A percentile compares a stretch with the other conserved stretches of the same genome.
Conservation (phyloP, 2,797 vertebrate species). For the Mormyrops attenuatus region DNA sequence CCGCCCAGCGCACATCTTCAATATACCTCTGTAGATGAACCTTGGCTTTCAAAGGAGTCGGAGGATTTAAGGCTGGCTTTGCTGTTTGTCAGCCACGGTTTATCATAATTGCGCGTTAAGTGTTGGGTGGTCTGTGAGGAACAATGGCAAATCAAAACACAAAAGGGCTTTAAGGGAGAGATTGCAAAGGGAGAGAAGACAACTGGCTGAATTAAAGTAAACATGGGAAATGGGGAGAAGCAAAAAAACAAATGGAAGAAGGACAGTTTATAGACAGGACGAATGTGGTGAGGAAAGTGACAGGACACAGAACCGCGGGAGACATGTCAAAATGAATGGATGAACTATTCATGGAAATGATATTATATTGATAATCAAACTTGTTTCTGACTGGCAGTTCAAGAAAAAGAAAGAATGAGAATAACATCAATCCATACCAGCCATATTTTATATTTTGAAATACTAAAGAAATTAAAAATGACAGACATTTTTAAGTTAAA, state of each 20-base stretch:
- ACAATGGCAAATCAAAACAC: constrained; percentile 78
- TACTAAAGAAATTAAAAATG: background rate
- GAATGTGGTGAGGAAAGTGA: background rate
- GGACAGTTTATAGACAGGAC: background rate
- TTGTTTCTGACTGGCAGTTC: background rate
- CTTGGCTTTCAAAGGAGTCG: constrained; percentile 88
- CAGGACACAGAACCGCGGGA: too few relatives aligned
- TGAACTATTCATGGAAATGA: background rate
- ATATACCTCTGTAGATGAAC: constrained; percentile 94
- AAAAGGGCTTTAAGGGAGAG: constrained; percentile 63
- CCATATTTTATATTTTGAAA: background rate
- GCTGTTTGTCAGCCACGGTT: constrained; percentile 99
- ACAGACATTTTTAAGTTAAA: background rate
- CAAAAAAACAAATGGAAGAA: background rate
- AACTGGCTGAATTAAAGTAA: constrained; percentile 32
- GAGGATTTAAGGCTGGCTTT: constrained; percentile 94
- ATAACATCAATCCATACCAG: background rate
- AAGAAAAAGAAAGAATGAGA: background rate
- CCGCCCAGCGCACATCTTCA: constrained; percentile 63
- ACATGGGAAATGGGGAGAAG: background rate
- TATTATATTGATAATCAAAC: background rate
- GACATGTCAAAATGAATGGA: background rate
- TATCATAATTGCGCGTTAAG: constrained; percentile 99
- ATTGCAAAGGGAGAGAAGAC: constrained; percentile 45
- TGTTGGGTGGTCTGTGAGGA: constrained; percentile 92